These are phyloP conservation scores for Spisula subtruncata DNA, from an alignment of 2,888 invertebrate species.

Conservation along the genomic window DNA sequence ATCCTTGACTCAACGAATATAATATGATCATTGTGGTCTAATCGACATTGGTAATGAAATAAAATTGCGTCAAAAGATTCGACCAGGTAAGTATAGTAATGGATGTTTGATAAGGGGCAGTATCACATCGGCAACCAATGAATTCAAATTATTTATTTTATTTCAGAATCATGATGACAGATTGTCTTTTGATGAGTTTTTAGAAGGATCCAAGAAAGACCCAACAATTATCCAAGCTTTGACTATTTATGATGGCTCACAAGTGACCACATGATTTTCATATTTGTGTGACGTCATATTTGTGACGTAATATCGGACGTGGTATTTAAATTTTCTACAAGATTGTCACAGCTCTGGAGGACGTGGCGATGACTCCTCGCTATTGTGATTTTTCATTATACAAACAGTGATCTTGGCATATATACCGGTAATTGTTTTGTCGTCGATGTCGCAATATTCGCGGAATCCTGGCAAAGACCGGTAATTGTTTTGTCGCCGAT, in stretches of 20 bases:
- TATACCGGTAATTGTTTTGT: not conserved
- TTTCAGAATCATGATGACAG: constrained; percentile 96
- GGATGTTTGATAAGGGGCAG: too few relatives aligned
- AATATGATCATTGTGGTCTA: too few relatives aligned
- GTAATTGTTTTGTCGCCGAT: not conserved
- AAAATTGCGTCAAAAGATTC: too few relatives aligned
- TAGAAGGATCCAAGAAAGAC: constrained; percentile 99
- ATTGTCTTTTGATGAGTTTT: constrained; percentile 97
- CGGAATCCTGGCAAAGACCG: not conserved
- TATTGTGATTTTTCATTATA: constrained; percentile 9
- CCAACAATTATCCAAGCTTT: constrained; percentile 99
- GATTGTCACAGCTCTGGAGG: not conserved
- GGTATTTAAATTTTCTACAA: not conserved
- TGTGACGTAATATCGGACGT: not conserved
- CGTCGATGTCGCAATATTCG: not conserved
- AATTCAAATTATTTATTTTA: not conserved
- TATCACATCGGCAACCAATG: too few relatives aligned
- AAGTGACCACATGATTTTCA: constrained; percentile 58
- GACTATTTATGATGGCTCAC: constrained; percentile 88
- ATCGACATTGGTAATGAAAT: too few relatives aligned
- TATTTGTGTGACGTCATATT: not conserved
- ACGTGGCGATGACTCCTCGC: not conserved
- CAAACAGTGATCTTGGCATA: not conserved
- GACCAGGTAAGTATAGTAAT: too few relatives aligned
- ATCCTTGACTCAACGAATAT: too few relatives aligned